Percentiles rank a stretch among this genome's conserved stretches.
phyloP scores from a whole-genome alignment of 35 echinoderm and acorn worm species.

The Eucidaris tribuloides region DNA sequence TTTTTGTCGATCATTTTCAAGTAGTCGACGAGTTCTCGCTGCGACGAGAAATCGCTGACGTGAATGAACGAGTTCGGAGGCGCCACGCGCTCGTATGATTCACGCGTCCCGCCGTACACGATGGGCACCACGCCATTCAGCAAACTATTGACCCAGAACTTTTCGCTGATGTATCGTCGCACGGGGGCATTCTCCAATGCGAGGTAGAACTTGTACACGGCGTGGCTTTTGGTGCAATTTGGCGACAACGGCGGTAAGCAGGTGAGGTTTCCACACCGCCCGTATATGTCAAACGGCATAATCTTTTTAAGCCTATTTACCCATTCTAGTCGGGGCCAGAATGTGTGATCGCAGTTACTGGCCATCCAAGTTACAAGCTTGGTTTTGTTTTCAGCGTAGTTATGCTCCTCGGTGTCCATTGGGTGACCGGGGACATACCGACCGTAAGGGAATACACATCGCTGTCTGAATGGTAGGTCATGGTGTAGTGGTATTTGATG shows the following conservation, averaged over 20 bases:
- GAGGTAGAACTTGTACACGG: slow-evolving; percentile 70
- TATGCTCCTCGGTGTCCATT: neutral
- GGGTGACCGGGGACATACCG: slow-evolving; percentile 36
- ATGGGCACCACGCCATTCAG: slow-evolving; percentile 58
- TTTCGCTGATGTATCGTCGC: slow-evolving; percentile 78
- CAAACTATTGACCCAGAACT: slow-evolving; percentile 72
- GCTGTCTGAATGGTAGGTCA: slow-evolving; percentile 59
- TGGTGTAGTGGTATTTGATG: slow-evolving; percentile 49
- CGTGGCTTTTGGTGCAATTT: slow-evolving; percentile 51
- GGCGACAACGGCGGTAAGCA: slow-evolving; percentile 65
- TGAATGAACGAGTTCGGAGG: slow-evolving; percentile 91
- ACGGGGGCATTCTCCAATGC: slow-evolving; percentile 70
- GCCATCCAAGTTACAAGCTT: slow-evolving; percentile 74
- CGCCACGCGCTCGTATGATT: slow-evolving; percentile 46
- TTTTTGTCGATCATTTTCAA: slow-evolving; percentile 53
- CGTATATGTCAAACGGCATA: slow-evolving; percentile 72
- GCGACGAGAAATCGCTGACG: slow-evolving; percentile 58
- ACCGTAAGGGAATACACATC: slow-evolving; percentile 67
- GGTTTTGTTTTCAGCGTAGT: slow-evolving; percentile 63
- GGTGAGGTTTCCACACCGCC: slow-evolving; percentile 65
- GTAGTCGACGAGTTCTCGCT: slow-evolving; percentile 61
- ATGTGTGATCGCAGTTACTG: slow-evolving; percentile 68
- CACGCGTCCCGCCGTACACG: slow-evolving; percentile 67
- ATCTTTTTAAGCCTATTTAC: slow-evolving; percentile 49
- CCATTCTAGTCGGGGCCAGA: slow-evolving; percentile 67